Percentiles rank a stretch among this genome's conserved stretches.
Conservation (phyloP, 2,888 invertebrate species). For the Strigamia maritima region DNA sequence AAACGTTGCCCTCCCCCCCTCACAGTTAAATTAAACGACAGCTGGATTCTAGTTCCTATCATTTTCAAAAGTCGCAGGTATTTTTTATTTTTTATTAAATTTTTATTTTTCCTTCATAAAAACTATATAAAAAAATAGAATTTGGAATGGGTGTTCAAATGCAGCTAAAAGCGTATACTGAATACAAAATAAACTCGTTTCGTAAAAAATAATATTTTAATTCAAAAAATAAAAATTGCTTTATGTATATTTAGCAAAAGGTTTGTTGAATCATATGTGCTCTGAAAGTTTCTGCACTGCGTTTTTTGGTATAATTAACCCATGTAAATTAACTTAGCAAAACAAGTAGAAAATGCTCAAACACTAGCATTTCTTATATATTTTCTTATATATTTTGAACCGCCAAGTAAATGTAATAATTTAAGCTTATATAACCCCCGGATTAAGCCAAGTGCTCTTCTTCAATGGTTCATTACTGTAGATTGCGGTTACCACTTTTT, state of each 20-base stretch:
- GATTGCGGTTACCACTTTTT: not conserved
- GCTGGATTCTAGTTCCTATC: not conserved
- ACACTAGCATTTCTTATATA: not conserved
- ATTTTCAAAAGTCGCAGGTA: not conserved
- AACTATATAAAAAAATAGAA: too few species aligned
- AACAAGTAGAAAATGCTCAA: too few species aligned
- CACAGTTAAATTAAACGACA: not conserved
- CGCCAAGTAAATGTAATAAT: not conserved
- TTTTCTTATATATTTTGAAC: not conserved
- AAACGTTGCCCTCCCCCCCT: not conserved
- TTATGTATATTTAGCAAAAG: not conserved
- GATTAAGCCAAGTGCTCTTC: not conserved
- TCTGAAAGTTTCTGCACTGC: not conserved
- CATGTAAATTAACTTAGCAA: not conserved
- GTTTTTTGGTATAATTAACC: not conserved
- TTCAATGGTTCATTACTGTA: not conserved
- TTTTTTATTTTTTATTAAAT: not conserved
- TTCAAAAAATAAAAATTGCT: not conserved
- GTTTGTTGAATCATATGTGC: not conserved
- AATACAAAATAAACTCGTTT: too few species aligned
- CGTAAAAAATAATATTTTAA: too few species aligned
- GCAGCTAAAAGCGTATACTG: too few species aligned
- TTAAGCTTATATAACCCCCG: not conserved
- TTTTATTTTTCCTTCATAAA: not conserved
- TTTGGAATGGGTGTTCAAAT: too few species aligned